Evolutionary conservation across 2,888 invertebrate genomes (phyloP), one percentile per base, ranked within the genome.

Genomic region (Agrochola circellaris): DNA sequence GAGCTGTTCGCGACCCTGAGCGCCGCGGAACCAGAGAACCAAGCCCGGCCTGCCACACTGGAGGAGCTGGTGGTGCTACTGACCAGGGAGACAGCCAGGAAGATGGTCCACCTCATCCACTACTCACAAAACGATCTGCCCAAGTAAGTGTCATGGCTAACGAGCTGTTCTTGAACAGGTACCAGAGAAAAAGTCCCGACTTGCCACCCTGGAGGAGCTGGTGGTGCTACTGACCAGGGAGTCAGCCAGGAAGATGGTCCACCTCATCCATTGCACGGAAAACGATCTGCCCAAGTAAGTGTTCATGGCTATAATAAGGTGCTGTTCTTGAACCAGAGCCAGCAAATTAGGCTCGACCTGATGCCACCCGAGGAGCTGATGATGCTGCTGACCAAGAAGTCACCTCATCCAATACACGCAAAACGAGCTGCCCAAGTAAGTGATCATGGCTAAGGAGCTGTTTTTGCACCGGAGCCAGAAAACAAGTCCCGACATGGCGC

Each of bases 381-480:
- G 74, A 98, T 98, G 60, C 94, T 98, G 78, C 92, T 98, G 79
- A 97, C 98, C 0, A 95, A 98, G 23, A 98, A 98, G 95, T 98
- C 98, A 98, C 91, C 97, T 98, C 70, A 38, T 38, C 38, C 7
- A 7, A 6, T 38, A 38, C 38, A 38, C 38, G 38, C 38, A 38
- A 7, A 94, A 94, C 6, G 95, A 97, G 86, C 91, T 98, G 75
- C 98, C 98, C 60, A 97, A 93, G 97, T 97, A 90, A 88, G 89
- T 83, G 15, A 15, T 60, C 23, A 42, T 5, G 92, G 98, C 98
- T 3, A 97, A 97, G 87, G 98, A 98, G 85, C 15, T 48, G 67
- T 98, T 98, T 98, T 94, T 98, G 72, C 98, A 98, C 90, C 51
- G 2, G 98, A 98, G 91, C 98, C 98, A 0, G 98, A 98, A 94